Percentiles rank a stretch among this genome's conserved stretches.
phyloP scores from a whole-genome alignment of 2,888 invertebrate genomes.

The Pterostichus niger region DNA sequence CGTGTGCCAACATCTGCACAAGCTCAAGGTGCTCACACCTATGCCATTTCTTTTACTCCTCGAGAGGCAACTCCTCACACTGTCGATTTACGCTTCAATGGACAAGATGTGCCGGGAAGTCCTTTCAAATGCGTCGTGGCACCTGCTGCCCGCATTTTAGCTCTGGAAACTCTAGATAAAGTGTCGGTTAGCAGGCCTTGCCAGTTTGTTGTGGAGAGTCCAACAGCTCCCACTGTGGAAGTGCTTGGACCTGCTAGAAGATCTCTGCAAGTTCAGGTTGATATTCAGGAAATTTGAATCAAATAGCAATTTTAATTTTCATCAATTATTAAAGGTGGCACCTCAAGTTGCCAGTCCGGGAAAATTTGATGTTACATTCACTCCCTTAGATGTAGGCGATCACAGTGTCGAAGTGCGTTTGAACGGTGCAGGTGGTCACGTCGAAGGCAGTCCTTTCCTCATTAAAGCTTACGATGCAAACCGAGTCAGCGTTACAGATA shows the following conservation, averaged over 20 bases:
- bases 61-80: slow-evolving; percentile 94
- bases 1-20: slow-evolving; percentile 97
- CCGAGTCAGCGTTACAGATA: slow-evolving; percentile 96
- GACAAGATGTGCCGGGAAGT: slow-evolving; percentile 95
- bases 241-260: slow-evolving; percentile 87
- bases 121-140: slow-evolving; percentile 90
- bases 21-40: slow-evolving; percentile 97
- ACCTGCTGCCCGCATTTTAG: slow-evolving; percentile 90
- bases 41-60: slow-evolving; percentile 98
- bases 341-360: slow-evolving; percentile 76
- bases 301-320: slow-evolving; percentile 62
- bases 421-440: slow-evolving; percentile 83
- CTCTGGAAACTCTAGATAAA: slow-evolving; percentile 92
- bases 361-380: slow-evolving; percentile 81
- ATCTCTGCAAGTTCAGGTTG: slow-evolving; percentile 83
- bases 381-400: slow-evolving; percentile 94
- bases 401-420: slow-evolving; percentile 91
- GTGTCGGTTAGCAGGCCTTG: slow-evolving; percentile 92
- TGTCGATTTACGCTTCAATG: slow-evolving; percentile 97
- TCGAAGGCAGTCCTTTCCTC: slow-evolving; percentile 96
- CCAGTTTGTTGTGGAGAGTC: slow-evolving; percentile 92
- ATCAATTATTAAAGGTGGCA: slow-evolving; percentile 72
- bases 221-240: slow-evolving; percentile 89
- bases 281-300: background rate
- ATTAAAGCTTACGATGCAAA: slow-evolving; percentile 97